Percentiles rank a stretch among this genome's conserved stretches.
Conservation (phyloP, 1,140 invertebrate species). For the Araneus ventricosus region DNA sequence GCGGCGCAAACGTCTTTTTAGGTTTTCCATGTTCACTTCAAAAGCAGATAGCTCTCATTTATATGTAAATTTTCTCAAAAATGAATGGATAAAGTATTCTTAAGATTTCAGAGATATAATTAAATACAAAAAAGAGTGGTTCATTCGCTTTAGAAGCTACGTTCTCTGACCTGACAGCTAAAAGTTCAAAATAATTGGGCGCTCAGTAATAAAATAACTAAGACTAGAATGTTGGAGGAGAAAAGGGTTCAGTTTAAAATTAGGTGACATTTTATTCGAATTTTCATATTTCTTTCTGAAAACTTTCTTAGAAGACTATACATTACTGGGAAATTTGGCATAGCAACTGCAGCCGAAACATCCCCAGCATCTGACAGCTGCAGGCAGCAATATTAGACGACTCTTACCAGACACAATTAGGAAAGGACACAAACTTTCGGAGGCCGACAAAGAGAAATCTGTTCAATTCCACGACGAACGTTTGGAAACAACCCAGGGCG, state of each 20-base stretch:
- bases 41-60: too few species aligned
- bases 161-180: too few species aligned
- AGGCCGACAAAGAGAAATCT: slow-evolving; percentile 44
- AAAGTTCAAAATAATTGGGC: too few species aligned
- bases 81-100: too few species aligned
- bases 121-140: too few species aligned
- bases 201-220: too few species aligned
- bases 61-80: too few species aligned
- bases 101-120: too few species aligned
- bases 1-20: too few species aligned
- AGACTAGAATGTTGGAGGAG: background rate
- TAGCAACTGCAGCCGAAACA: background rate
- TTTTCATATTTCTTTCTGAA: background rate
- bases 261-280: background rate
- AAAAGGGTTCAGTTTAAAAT: background rate
- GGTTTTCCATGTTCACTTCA: too few species aligned
- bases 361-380: background rate
- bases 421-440: slow-evolving; percentile 20
- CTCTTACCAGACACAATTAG: slow-evolving; percentile 11
- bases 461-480: slow-evolving; percentile 4
- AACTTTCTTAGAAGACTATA: background rate
- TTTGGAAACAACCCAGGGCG: slow-evolving; percentile 37
- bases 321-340: slow-evolving; percentile 4
- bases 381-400: slow-evolving; percentile 21
- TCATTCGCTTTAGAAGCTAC: too few species aligned